phyloP scores from a whole-genome alignment of 2,113 vertebrate genomes.

The Smithornis capensis region DNA sequence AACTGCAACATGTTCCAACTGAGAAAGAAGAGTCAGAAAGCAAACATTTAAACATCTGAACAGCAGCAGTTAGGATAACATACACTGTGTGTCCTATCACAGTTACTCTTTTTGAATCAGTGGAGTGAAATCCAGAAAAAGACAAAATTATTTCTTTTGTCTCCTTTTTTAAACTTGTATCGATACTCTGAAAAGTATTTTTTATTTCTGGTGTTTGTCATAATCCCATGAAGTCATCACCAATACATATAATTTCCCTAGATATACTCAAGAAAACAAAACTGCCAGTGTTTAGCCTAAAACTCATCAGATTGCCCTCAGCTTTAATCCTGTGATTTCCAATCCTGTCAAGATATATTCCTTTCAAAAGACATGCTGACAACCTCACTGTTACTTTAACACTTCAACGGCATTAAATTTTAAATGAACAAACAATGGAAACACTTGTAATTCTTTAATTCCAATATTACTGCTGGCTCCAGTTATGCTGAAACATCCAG shows the following conservation, averaged over 20 bases:
- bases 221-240: background rate
- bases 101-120: background rate
- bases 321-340: background rate
- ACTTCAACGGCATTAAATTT: background rate
- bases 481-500: background rate
- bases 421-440: background rate
- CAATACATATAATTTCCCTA: background rate
- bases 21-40: background rate
- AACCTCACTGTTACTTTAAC: background rate
- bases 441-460: background rate
- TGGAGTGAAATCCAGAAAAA: background rate
- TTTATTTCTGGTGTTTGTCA: background rate
- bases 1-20: background rate
- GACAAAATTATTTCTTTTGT: background rate
- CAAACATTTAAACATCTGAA: background rate
- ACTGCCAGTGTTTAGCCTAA: background rate
- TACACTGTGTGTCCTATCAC: background rate
- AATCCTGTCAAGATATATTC: background rate
- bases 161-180: background rate
- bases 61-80: background rate
- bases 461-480: background rate
- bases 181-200: background rate
- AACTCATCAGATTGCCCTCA: background rate
- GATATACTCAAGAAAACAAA: background rate
- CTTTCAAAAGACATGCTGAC: background rate